Evolutionary conservation across 1,140 invertebrate species (phyloP).

Genomic region (Heliconius nattereri): DNA sequence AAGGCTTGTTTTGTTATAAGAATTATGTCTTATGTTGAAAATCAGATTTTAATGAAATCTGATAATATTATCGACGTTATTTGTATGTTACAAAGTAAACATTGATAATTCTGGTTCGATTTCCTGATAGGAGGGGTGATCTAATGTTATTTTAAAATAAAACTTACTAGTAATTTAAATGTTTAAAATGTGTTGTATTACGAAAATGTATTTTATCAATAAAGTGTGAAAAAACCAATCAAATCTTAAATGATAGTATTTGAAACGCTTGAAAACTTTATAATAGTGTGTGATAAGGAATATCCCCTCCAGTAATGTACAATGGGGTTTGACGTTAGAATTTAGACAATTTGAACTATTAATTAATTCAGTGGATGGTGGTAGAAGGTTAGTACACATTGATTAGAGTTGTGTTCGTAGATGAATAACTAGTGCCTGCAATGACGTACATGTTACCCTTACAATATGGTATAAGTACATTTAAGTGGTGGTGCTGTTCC

Average conservation of each 20-base stretch:
- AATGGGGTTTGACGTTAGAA: conserved; percentile 6
- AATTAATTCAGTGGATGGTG: neutral
- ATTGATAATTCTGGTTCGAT: neutral
- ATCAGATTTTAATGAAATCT: neutral
- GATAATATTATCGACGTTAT: neutral
- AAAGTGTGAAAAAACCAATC: neutral
- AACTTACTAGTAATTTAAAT: neutral
- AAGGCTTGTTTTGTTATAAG: neutral
- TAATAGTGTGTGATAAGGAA: conserved; percentile 11
- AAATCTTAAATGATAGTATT: neutral
- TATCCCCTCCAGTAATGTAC: conserved; percentile 12
- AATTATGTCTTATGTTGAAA: neutral
- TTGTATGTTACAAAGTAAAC: neutral
- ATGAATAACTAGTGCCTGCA: conserved; percentile 1
- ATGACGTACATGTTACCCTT: neutral
- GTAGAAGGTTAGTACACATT: neutral
- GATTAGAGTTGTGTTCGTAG: neutral
- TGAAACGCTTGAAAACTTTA: conserved; percentile 1
- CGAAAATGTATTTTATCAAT: neutral
- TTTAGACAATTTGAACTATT: conserved; percentile 6
- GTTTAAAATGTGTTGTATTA: neutral
- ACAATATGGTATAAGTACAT: conserved; percentile 8
- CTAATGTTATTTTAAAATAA: neutral
- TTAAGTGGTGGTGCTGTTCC: neutral
- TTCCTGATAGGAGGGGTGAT: neutral